phyloP scores from a whole-genome alignment of 1,140 invertebrate species.

The Ceratitis capitata region DNA sequence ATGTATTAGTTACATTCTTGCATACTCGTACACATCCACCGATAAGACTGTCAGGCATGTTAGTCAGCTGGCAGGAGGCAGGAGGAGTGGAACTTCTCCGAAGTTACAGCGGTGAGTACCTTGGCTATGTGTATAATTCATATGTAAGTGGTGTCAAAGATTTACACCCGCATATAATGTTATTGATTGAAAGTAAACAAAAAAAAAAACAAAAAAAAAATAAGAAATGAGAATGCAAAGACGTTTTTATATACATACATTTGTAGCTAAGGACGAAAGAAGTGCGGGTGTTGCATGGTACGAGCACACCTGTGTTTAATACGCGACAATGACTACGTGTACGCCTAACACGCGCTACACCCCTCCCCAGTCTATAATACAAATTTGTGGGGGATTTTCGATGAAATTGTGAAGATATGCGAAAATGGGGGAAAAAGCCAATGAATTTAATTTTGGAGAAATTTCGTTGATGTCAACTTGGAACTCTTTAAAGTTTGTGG shows the following conservation, averaged over 20 bases:
- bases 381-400: too few relatives aligned
- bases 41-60: neutral
- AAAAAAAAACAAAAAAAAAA: neutral
- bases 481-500: too few relatives aligned
- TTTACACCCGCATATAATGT: neutral
- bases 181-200: neutral
- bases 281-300: too few relatives aligned
- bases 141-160: neutral
- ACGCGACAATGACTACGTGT: neutral
- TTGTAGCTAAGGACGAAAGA: neutral
- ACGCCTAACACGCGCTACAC: neutral
- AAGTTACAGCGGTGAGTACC: neutral
- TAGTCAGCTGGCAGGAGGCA: neutral
- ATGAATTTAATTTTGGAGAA: conserved; percentile 6
- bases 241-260: too few relatives aligned
- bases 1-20: neutral
- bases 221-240: too few relatives aligned
- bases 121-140: neutral
- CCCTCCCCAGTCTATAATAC: neutral
- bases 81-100: neutral
- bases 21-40: neutral
- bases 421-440: neutral
- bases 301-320: neutral
- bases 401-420: neutral
- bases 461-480: too few relatives aligned